Evolutionary conservation across 2,888 invertebrate genomes (phyloP), one percentile per base, ranked within the genome.

Genomic region (Trissonchulus sp.): DNA sequence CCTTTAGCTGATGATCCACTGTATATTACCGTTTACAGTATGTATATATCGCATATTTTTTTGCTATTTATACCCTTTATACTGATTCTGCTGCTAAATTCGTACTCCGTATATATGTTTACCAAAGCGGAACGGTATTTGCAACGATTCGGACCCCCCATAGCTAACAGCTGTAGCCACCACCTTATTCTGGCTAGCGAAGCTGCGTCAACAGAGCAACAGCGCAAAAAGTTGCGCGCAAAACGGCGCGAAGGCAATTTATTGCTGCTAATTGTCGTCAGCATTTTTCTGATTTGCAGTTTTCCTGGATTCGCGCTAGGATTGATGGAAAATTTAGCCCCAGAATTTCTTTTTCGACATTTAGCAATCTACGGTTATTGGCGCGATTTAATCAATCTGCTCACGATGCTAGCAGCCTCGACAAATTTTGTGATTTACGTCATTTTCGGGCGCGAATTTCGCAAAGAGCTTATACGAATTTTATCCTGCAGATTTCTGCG

Each of bases 211-310:
- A 48, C 48, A 8, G 48, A 48, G 23, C 48, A 48, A 48, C 48
- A 48, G 48, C 48, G 48, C 8, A 8, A 23, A 15, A 8, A 23
- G 8, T 8, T 48, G 8, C 48, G 48, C 34, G 36, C 23, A 8
- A 33, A 36, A 69, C n/a, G 35, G 34, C 71, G 71, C 36, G 71
- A 69, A 28, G 71, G 36, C 2, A 69, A 34, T 28, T 8, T 69
- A n/a, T n/a, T 69, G n/a, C 28, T 69, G 35, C 35, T 69, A n/a
- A 37, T 69, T 34, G 71, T 69, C 34, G 71, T 69, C n/a, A n/a
- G 34, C 37, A 37, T 69, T 36, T 69, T 69, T 69, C 37, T 69
- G 28, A 37, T 69, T 15, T 69, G 71, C 37, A 69, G 34, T 37
- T 34, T 37, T 35, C 71, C 71, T 3, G 71, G 71, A n/a, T 23